These are phyloP conservation scores for Anoplophora glabripennis DNA, from an alignment of 1,140 invertebrate species.

Conservation along the genomic window DNA sequence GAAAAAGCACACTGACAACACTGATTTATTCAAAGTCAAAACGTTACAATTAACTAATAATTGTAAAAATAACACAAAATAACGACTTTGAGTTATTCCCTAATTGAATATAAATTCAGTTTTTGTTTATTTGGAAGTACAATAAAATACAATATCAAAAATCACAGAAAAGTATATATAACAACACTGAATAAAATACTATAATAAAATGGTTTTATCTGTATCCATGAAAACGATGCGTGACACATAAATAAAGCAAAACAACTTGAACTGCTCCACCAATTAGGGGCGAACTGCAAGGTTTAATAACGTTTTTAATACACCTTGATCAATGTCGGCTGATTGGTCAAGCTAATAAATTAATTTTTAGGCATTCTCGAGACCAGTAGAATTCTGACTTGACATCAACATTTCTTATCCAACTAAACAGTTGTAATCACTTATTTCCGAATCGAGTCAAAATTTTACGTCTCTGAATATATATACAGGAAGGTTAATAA, in stretches of 20 bases:
- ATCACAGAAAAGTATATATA: neutral
- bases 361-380: no score
- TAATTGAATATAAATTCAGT: neutral
- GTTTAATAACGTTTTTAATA: neutral
- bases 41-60: no score
- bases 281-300: conserved; percentile 16
- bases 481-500: no score
- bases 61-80: no score
- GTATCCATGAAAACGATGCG: conserved; percentile 9
- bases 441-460: no score
- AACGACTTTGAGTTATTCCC: no score
- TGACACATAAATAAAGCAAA: conserved; percentile 15
- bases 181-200: neutral
- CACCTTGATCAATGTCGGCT: neutral
- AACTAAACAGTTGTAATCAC: no score
- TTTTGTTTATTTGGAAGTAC: neutral
- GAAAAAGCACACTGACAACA: no score
- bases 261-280: conserved; percentile 2
- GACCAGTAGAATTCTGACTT: no score
- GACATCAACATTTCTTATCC: no score
- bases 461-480: no score
- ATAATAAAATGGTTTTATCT: neutral
- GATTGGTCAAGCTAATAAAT: neutral
- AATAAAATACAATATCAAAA: neutral
- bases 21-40: no score